Percentiles rank a stretch among this genome's conserved stretches.
Conservation (phyloP, 2,888 invertebrate genomes). For the Acholoe squamosa region DNA sequence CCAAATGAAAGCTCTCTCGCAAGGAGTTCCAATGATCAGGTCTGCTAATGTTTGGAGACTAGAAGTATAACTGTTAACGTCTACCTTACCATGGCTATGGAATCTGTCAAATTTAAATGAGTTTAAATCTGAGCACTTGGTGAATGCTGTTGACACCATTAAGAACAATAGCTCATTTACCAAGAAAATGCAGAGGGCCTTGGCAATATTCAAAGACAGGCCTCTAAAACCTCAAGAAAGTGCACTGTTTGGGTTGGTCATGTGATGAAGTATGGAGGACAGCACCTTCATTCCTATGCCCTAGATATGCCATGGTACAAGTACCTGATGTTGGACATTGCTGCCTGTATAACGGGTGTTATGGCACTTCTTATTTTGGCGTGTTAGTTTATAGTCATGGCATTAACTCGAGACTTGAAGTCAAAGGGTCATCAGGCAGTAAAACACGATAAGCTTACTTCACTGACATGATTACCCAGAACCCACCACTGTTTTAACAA, state of each 20-base stretch:
- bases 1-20: conserved; percentile 71
- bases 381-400: too few relatives aligned
- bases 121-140: neutral
- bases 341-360: neutral
- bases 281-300: conserved; percentile 26
- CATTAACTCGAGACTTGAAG: too few relatives aligned
- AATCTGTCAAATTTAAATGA: neutral
- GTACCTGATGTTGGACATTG: conserved; percentile 49
- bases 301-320: conserved; percentile 60
- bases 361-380: neutral
- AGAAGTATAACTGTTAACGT: conserved; percentile 68
- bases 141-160: neutral
- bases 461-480: too few relatives aligned
- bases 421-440: too few relatives aligned
- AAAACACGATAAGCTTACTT: too few relatives aligned
- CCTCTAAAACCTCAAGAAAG: neutral
- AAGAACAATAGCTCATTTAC: neutral
- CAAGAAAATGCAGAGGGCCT: conserved; percentile 1
- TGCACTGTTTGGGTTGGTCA: conserved; percentile 37
- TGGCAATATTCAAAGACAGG: neutral
- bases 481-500: too few relatives aligned
- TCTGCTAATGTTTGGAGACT: conserved; percentile 70
- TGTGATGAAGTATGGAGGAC: conserved; percentile 49
- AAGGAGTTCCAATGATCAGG: conserved; percentile 72
- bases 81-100: conserved; percentile 70